Evolutionary conservation across 2,888 invertebrate species (phyloP).

Genomic region (Ganaspis brasiliensis): DNA sequence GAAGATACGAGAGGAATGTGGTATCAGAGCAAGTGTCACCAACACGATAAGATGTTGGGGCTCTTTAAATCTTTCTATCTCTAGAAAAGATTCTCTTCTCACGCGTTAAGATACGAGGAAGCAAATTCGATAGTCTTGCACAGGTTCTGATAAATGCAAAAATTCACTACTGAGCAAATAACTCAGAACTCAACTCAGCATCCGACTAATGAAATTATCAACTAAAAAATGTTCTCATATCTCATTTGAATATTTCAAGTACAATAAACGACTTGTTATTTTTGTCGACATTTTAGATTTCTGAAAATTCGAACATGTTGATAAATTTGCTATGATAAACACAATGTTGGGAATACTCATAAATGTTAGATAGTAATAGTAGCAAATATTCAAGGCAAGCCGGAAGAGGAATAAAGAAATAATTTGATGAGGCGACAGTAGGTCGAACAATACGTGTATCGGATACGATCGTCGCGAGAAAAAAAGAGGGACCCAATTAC

Average conservation of each 20-base stretch:
- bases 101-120: constrained; percentile 35
- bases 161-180: too few species aligned
- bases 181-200: too few species aligned
- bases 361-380: neutral
- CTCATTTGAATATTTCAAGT: neutral
- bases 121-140: neutral
- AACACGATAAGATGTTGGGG: constrained; percentile 5
- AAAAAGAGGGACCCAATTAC: constrained; percentile 54
- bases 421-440: constrained; percentile 24
- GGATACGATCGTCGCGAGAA: constrained; percentile 54
- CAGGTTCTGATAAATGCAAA: neutral
- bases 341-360: neutral
- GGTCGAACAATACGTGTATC: constrained; percentile 51
- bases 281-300: too few species aligned
- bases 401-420: constrained; percentile 31
- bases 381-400: constrained; percentile 8
- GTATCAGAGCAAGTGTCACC: constrained; percentile 7
- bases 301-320: too few species aligned
- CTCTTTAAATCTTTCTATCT: constrained; percentile 33
- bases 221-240: neutral
- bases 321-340: too few species aligned
- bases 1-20: constrained; percentile 39
- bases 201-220: neutral
- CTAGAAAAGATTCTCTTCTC: constrained; percentile 34
- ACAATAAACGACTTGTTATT: too few species aligned